These are phyloP conservation scores for Habroteleia sp. DNA, from an alignment of 2,888 invertebrate species.

Conservation along the genomic window DNA sequence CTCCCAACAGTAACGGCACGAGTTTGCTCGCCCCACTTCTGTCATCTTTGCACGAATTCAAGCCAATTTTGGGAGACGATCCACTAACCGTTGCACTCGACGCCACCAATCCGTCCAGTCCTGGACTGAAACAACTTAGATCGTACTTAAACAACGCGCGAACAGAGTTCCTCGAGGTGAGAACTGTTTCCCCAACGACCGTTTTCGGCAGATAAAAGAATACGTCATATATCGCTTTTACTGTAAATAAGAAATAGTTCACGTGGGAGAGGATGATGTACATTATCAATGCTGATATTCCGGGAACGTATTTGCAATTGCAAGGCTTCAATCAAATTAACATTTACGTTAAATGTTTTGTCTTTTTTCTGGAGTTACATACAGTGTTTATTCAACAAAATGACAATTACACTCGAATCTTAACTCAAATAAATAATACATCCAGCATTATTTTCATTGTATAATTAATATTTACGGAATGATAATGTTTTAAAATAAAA, in stretches of 20 bases:
- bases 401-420: background rate
- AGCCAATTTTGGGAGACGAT: conserved; percentile 77
- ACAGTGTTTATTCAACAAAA: conserved; percentile 23
- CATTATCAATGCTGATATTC: conserved; percentile 58
- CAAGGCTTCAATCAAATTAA: conserved; percentile 51
- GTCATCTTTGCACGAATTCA: conserved; percentile 77
- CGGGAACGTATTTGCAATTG: conserved; percentile 64
- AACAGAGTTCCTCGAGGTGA: conserved; percentile 79
- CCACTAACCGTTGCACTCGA: conserved; percentile 78
- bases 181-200: conserved; percentile 42
- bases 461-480: too few relatives aligned
- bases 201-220: conserved; percentile 28
- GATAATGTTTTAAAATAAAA: too few relatives aligned
- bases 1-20: conserved; percentile 73
- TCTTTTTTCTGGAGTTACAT: conserved; percentile 21
- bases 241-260: conserved; percentile 56
- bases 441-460: too few relatives aligned
- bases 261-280: conserved; percentile 40
- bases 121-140: conserved; percentile 78
- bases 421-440: too few relatives aligned
- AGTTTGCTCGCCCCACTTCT: conserved; percentile 76
- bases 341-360: conserved; percentile 43
- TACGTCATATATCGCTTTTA: conserved; percentile 48
- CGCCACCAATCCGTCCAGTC: conserved; percentile 80
- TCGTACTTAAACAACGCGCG: conserved; percentile 76